phyloP scores from a whole-genome alignment of 2,888 invertebrate genomes.

The Scaeva pyrastri region DNA sequence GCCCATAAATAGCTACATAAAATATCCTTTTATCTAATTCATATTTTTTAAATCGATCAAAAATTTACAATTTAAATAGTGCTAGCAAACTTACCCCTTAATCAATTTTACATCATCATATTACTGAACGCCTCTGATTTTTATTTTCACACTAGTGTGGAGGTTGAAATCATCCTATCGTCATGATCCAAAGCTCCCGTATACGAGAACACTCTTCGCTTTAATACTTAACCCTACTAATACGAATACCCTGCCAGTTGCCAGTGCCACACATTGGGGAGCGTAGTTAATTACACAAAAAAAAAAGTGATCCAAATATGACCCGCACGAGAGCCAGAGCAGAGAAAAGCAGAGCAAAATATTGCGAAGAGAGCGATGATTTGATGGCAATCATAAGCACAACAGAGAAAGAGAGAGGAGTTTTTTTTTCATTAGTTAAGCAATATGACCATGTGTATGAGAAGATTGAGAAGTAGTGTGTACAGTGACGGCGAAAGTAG shows the following conservation, averaged over 20 bases:
- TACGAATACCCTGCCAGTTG: conserved; percentile 67
- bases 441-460: background rate
- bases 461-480: background rate
- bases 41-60: background rate
- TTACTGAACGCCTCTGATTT: conserved; percentile 61
- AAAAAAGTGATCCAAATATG: conserved; percentile 73
- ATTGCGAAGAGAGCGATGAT: background rate
- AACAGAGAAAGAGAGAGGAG: background rate
- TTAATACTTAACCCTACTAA: conserved; percentile 70
- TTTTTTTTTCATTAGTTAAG: background rate
- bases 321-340: conserved; percentile 49
- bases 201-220: conserved; percentile 64
- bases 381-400: background rate
- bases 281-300: conserved; percentile 49
- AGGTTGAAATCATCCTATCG: conserved; percentile 61
- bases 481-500: background rate
- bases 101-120: conserved; percentile 32
- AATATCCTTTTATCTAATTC: no score
- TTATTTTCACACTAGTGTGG: conserved; percentile 60
- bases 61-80: conserved; percentile 34
- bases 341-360: conserved; percentile 46
- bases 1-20: no score
- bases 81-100: conserved; percentile 29
- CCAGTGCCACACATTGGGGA: conserved; percentile 70
- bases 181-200: conserved; percentile 72